Evolutionary conservation across 2,888 invertebrate genomes (phyloP).

Genomic region (Gastrophysa polygoni): DNA sequence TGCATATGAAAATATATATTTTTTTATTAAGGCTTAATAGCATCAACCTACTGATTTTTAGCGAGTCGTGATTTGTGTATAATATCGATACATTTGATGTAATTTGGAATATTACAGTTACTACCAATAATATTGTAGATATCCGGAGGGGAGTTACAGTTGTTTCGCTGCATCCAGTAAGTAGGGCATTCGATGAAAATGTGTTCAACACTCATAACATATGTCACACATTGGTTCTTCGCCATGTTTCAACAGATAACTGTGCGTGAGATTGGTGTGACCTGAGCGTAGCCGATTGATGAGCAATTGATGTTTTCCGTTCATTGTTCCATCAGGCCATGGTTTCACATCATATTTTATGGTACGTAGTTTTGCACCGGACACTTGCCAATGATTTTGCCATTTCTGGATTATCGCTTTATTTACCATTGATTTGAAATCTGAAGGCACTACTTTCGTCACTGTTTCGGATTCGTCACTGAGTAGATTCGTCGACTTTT

Average conservation of each 20-base stretch:
- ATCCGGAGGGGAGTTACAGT: background rate
- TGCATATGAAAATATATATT: too few species aligned
- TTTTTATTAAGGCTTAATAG: too few species aligned
- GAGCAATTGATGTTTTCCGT: too few species aligned
- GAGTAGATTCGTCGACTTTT: conserved; percentile 10
- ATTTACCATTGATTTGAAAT: background rate
- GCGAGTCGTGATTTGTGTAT: too few species aligned
- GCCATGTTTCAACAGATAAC: background rate
- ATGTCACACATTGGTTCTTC: too few species aligned
- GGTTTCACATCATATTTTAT: conserved; percentile 10
- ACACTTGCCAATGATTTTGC: background rate
- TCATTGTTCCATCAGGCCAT: too few species aligned
- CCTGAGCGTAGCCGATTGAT: too few species aligned
- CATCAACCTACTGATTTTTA: too few species aligned
- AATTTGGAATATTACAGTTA: too few species aligned
- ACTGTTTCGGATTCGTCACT: background rate
- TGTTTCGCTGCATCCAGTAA: too few species aligned
- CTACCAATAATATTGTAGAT: conserved; percentile 5
- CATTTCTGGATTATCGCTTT: conserved; percentile 5
- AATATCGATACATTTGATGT: too few species aligned
- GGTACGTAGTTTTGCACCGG: conserved; percentile 2
- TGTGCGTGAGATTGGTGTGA: conserved; percentile 2
- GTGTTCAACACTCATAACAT: conserved; percentile 3
- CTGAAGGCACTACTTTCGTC: too few species aligned
- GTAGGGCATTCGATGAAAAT: conserved; percentile 1